Conservation (phyloP, 2,888 invertebrate species). For the Diarsia mendica region DNA sequence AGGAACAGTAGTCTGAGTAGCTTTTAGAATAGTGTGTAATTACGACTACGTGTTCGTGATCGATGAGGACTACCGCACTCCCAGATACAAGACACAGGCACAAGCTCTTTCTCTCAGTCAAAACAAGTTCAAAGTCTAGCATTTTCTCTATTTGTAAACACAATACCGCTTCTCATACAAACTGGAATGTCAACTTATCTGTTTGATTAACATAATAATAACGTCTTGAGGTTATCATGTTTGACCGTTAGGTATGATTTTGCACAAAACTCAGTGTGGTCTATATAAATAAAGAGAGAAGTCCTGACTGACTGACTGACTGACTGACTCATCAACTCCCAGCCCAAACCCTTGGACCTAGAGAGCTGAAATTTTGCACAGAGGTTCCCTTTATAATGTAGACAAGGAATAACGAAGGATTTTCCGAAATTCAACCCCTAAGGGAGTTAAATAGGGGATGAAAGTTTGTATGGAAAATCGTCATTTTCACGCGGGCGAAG, state of each 20-base stretch:
- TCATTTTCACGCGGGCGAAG: too few relatives aligned
- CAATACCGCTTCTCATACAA: neutral
- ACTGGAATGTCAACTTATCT: slow-evolving; percentile 14
- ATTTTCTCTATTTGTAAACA: slow-evolving; percentile 23
- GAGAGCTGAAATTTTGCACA: too few relatives aligned
- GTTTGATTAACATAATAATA: slow-evolving; percentile 26
- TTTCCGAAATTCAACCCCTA: too few relatives aligned
- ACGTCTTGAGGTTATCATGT: slow-evolving; percentile 36
- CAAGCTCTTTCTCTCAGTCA: neutral
- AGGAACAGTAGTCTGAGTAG: neutral
- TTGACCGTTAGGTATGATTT: slow-evolving; percentile 19
- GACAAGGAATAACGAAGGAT: too few relatives aligned
- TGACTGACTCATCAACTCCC: too few relatives aligned
- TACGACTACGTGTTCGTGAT: neutral
- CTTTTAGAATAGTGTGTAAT: neutral
- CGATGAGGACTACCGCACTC: neutral
- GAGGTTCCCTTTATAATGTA: too few relatives aligned
- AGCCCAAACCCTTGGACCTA: too few relatives aligned
- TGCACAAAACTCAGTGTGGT: slow-evolving; percentile 22
- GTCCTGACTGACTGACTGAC: too few relatives aligned
- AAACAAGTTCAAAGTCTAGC: slow-evolving; percentile 19
- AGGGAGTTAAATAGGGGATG: too few relatives aligned
- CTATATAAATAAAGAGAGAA: too few relatives aligned
- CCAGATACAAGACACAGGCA: neutral
- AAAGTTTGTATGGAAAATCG: too few relatives aligned